These are phyloP conservation scores for Taphrorychus bicolor DNA, from an alignment of 2,888 invertebrate genomes.

Conservation along the genomic window DNA sequence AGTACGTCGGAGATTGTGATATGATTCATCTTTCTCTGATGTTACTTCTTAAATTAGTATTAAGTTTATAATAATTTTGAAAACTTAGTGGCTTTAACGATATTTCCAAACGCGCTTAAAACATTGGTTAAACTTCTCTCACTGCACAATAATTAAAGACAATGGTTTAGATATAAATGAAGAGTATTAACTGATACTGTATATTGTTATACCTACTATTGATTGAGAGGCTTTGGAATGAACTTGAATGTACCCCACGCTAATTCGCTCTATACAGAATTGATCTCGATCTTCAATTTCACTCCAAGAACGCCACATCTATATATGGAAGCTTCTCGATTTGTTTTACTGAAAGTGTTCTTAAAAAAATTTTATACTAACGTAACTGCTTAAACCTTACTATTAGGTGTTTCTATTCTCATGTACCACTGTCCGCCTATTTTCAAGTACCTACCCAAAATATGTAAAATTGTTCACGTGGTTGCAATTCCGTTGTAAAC, in stretches of 20 bases:
- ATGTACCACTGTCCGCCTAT: neutral
- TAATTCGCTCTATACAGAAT: neutral
- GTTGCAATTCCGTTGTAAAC: no score
- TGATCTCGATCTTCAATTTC: neutral
- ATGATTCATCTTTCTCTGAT: neutral
- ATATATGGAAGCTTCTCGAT: neutral
- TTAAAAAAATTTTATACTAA: slow-evolving; percentile 23
- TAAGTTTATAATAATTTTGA: neutral
- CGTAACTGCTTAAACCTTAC: slow-evolving; percentile 19
- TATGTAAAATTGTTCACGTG: no score
- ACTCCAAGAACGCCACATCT: neutral
- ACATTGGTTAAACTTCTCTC: slow-evolving; percentile 54
- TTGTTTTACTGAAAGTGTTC: slow-evolving; percentile 10
- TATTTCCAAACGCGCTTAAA: slow-evolving; percentile 33
- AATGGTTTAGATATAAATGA: slow-evolving; percentile 52
- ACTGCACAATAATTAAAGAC: slow-evolving; percentile 61
- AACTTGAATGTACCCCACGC: neutral
- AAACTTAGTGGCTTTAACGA: slow-evolving; percentile 9
- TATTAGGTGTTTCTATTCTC: slow-evolving; percentile 8
- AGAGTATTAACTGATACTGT: slow-evolving; percentile 16
- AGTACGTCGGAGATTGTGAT: neutral
- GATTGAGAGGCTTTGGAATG: neutral
- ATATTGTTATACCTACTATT: slow-evolving; percentile 16
- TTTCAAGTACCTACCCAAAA: no score
- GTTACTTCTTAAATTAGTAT: neutral